Evolutionary conservation across 2,113 vertebrate species (phyloP), one percentile per base, ranked within the genome.

Genomic region (Oncorhynchus keta): DNA sequence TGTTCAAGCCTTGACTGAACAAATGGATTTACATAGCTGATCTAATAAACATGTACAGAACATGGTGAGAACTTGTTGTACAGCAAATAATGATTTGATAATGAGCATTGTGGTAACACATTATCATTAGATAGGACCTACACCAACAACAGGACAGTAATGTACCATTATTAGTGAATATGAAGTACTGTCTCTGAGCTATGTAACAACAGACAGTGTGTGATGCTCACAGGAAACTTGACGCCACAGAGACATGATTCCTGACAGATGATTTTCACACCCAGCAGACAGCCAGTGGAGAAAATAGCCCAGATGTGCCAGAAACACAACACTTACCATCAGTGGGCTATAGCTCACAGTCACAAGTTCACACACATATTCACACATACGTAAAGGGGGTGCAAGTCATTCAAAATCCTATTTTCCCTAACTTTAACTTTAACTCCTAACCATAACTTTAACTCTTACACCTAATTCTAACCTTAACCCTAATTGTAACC

Each of bases 241-340:
- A 48, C n/a, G 57, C 24, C 20, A 28, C 30, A 18, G 20, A 67
- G 55, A 70, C 51, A 67, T 61, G 24, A 57, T 48, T 78, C 74
- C 65, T 69, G 57, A 61, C 49, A 24, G 49, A 67, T 70, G 68
- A 73, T 84, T 73, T 83, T 75, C 69, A 79, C 75, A 81, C 75
- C 28, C 35, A 48, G 68, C 35, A 30, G 67, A 71, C 68, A 76
- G 72, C 35, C 9, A 45, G 62, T 67, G 77, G 48, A 77, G 66
- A 71, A 79, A 79, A 79, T 68, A 72, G 74, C 73, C 76, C 73
- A 74, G 74, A 81, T 76, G 71, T 76, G 35, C 49, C 61, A 73
- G 72, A 48, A 39, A 64, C 65, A 76, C 48, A 68, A 73, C 57
- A 74, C 75, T 64, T 30, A 73, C 70, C 26, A 68, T 49, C 26